phyloP scores from a whole-genome alignment of 2,888 invertebrate genomes.

The Callinectes sapidus region DNA sequence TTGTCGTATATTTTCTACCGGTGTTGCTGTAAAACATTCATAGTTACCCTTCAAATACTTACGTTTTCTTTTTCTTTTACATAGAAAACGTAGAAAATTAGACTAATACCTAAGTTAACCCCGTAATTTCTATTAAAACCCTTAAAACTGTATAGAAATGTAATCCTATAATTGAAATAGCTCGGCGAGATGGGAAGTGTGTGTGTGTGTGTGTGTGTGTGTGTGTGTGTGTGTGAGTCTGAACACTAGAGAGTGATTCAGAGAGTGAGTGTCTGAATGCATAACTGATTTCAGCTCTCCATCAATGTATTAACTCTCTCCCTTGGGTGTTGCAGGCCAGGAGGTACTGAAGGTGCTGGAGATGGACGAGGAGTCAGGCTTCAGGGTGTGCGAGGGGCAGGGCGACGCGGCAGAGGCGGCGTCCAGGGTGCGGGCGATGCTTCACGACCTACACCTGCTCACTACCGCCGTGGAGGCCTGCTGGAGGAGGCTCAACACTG shows the following conservation, averaged over 20 bases:
- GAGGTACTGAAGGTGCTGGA: slow-evolving; percentile 79
- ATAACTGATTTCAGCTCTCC: neutral
- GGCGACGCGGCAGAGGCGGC: slow-evolving; percentile 66
- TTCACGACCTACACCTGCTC: slow-evolving; percentile 68
- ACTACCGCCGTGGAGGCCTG: slow-evolving; percentile 70
- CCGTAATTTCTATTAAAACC: too few species aligned
- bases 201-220: neutral
- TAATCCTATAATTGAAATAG: too few species aligned
- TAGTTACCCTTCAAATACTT: neutral
- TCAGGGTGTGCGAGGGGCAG: slow-evolving; percentile 65
- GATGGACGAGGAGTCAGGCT: slow-evolving; percentile 76
- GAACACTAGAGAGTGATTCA: neutral
- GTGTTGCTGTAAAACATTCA: neutral
- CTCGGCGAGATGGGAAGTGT: neutral
- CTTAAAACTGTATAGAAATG: too few species aligned
- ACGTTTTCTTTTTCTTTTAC: neutral
- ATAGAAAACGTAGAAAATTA: neutral
- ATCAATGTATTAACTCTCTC: too few species aligned
- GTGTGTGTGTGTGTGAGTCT: neutral
- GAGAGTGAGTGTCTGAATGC: neutral
- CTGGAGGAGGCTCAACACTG: slow-evolving; percentile 71
- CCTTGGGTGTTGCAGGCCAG: slow-evolving; percentile 74
- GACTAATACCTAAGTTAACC: neutral
- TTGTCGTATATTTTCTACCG: neutral
- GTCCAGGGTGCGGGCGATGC: slow-evolving; percentile 63